phyloP scores from a whole-genome alignment of 2,888 invertebrate genomes.

The Caenorhabditis sp. region DNA sequence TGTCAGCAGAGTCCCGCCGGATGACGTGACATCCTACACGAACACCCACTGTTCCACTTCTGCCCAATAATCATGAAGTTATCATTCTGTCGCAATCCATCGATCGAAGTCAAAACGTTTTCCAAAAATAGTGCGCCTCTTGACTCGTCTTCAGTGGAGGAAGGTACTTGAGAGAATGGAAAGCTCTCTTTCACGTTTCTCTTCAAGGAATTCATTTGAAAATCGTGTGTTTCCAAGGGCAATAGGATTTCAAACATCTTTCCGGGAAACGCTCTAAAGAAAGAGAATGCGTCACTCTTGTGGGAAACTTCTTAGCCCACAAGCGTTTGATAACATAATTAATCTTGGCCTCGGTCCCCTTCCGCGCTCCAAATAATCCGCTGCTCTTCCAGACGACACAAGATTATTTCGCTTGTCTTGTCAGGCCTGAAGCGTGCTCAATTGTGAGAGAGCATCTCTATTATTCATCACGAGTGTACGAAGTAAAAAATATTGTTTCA shows the following conservation, averaged over 20 bases:
- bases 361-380: constrained; percentile 32
- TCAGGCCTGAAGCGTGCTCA: constrained; percentile 9
- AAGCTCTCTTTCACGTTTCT: neutral
- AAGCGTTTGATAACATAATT: constrained; percentile 37
- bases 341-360: constrained; percentile 29
- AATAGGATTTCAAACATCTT: constrained; percentile 24
- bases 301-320: no score
- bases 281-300: constrained; percentile 7
- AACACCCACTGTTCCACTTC: constrained; percentile 21
- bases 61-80: constrained; percentile 12
- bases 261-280: neutral
- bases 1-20: neutral
- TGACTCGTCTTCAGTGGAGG: constrained; percentile 21
- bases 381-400: constrained; percentile 16
- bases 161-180: constrained; percentile 17
- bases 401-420: constrained; percentile 33
- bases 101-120: neutral
- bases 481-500: constrained; percentile 57
- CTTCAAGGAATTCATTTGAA: neutral
- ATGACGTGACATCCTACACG: constrained; percentile 26
- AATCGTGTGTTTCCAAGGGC: constrained; percentile 23
- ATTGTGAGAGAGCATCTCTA: constrained; percentile 30
- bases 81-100: neutral
- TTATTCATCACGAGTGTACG: constrained; percentile 55
- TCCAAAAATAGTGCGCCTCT: constrained; percentile 24